phyloP scores from a whole-genome alignment of 2,113 vertebrate species.

The Synchiropus splendidus region DNA sequence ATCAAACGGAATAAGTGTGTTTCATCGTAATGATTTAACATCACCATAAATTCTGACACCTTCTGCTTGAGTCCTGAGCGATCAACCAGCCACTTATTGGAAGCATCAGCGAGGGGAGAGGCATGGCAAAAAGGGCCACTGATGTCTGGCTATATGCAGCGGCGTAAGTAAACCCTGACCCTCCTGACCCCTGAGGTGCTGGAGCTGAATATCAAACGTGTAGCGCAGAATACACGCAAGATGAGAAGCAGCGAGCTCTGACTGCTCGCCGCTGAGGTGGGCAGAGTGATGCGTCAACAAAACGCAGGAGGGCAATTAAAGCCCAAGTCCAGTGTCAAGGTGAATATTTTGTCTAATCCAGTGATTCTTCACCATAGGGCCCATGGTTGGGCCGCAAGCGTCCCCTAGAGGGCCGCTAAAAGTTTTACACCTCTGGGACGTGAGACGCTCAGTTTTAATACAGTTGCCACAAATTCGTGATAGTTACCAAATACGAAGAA shows the following conservation, averaged over 20 bases:
- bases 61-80: neutral
- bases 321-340: conserved; percentile 1
- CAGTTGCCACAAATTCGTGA: too few relatives aligned
- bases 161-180: conserved; percentile 34
- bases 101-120: conserved; percentile 4
- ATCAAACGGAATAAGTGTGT: too few relatives aligned
- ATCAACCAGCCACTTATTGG: neutral
- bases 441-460: too few relatives aligned
- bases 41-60: conserved; percentile 15
- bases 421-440: too few relatives aligned
- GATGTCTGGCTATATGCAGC: conserved; percentile 5
- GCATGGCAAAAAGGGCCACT: conserved; percentile 7
- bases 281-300: conserved; percentile 17
- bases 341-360: too few relatives aligned
- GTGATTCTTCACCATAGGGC: too few relatives aligned
- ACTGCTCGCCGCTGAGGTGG: neutral
- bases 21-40: conserved; percentile 19
- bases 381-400: too few relatives aligned
- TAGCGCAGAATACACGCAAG: neutral
- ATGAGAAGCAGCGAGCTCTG: neutral
- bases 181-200: conserved; percentile 18
- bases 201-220: conserved; percentile 45
- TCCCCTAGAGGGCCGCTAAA: too few relatives aligned
- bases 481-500: too few relatives aligned
- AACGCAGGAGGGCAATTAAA: conserved; percentile 8